Base-by-base conservation (phyloP, 2,888 invertebrate genomes). In the Drosophila peninsularis region DNA sequence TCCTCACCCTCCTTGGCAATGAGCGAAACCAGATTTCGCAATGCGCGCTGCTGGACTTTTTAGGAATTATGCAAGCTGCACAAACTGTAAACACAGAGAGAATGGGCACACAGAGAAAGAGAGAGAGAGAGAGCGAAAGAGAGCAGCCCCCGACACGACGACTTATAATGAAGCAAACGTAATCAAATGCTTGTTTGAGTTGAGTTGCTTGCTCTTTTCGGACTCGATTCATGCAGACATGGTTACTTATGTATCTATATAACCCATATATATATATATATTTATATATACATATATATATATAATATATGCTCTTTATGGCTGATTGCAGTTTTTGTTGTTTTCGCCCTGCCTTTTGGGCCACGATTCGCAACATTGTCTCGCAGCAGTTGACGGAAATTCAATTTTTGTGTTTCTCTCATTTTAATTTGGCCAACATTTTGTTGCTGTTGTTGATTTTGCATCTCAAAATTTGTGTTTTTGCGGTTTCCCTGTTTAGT, bases 21-120 rank as follows among this genome's bases (percentile, higher is more conserved):
- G 30, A 44, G 45, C 60, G 45, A 49, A 71, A 79, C 79, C 80
- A 77, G 79, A 66, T 80, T 78, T 79, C 56, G 79, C 79, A 69
- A 79, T 73, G 32, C n/a, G 36, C n/a, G n/a, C n/a, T n/a, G n/a
- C n/a, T 64, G 71, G 62, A 50, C 64, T 71, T 45, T 70, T 52
- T 49, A 63, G 61, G 67, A 60, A 79, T 84, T 88, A 84, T 82
- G 88, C 85, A 84, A 87, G 83, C 62, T 52, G 45, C 37, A 62
- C 45, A 57, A 53, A 60, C 45, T 61, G 77, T 65, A 69, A 73
- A 68, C 67, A 80, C 62, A 68, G 41, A 27, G 27, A 30, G 27
- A 30, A 13, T 24, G 44, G 4, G 9, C 14, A 24, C 21, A 14
- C 21, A 14, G 7, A 50, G 5, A 58, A 10, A 14, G 19, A 19